Evolutionary conservation across 2,113 vertebrate species (phyloP), one percentile per base, ranked within the genome.

Genomic region (Lepisosteus oculatus): DNA sequence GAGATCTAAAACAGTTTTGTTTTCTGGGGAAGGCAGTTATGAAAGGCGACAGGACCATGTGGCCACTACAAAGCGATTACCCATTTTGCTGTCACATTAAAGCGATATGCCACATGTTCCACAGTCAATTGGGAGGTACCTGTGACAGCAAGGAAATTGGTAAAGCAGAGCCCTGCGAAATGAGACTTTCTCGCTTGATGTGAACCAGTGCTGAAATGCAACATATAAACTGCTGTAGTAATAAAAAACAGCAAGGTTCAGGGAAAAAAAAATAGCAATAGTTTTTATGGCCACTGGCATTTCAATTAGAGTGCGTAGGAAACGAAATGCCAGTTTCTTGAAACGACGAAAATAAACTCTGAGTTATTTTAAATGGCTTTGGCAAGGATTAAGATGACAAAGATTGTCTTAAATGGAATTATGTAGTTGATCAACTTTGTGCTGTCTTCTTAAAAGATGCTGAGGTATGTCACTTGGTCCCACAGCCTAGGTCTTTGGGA

Each of bases 21-120:
- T 86, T 85, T 86, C 81, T 86, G 82, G 86, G 81, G 83, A 85
- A 84, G 81, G 78, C 81, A 84, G 81, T 86, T 81, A 82, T 88
- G 77, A 79, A 76, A 83, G 81, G 72, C 61, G 83, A 87, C 85
- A 87, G 76, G 77, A 74, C 80, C 79, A 74, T 82, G 85, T 77
- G 81, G 79, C 80, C 74, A 74, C 75, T 76, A 74, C 75, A 82
- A 85, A 84, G 85, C 80, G 83, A 90, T 90, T 86, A 84, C 76
- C 81, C 68, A 67, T 79, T 86, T 83, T 81, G 73, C 82, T 79
- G 85, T 84, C 86, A 80, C 85, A 84, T 85, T 85, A 81, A 85
- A 82, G 83, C 84, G 82, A 88, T 84, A 84, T 83, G 84, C 84
- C 81, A 73, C 81, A 84, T 82, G 83, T 82, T 74, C 45, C 82